Percentiles rank a stretch among this genome's conserved stretches.
Evolutionary conservation across 2,888 invertebrate species (phyloP).

Genomic region (Caenorhabditis sinica): DNA sequence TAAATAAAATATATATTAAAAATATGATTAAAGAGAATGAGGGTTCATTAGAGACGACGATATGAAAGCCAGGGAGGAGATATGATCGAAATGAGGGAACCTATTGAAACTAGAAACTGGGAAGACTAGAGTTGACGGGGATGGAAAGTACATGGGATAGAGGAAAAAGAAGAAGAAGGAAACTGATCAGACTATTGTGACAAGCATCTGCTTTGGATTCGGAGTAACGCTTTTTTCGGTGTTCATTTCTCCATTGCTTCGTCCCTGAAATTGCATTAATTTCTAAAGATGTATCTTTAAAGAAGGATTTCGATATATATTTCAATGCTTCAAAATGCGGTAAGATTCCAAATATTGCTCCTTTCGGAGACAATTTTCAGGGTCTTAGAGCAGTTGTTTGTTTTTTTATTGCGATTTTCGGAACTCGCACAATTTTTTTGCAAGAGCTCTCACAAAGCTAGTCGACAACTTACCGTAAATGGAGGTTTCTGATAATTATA

Average conservation of each 20-base stretch:
- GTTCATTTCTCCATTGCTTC: slow-evolving; percentile 44
- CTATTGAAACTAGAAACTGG: slow-evolving; percentile 4
- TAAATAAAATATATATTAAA: not conserved
- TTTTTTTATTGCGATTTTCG: no score
- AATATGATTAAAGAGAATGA: slow-evolving; percentile 27
- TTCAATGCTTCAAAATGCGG: no score
- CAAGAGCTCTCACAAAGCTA: no score
- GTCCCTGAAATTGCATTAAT: slow-evolving; percentile 28
- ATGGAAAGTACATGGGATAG: not conserved
- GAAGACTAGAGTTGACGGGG: slow-evolving; percentile 22
- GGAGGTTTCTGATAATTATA: slow-evolving; percentile 69
- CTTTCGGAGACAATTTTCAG: no score
- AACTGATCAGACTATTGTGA: slow-evolving; percentile 56
- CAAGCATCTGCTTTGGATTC: slow-evolving; percentile 68
- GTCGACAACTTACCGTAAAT: slow-evolving; percentile 34
- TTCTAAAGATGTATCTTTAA: no score
- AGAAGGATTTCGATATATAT: no score
- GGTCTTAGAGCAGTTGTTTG: no score
- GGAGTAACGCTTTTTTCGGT: slow-evolving; percentile 49
- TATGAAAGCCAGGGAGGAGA: not conserved
- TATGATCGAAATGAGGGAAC: not conserved
- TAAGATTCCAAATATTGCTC: no score
- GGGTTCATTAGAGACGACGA: slow-evolving; percentile 4
- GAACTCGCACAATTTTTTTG: no score
- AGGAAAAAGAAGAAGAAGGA: not conserved